A percentile compares a stretch with the other conserved stretches of the same genome.
phyloP scores from a whole-genome alignment of 2,113 vertebrate genomes.

The Myotis yumanensis region DNA sequence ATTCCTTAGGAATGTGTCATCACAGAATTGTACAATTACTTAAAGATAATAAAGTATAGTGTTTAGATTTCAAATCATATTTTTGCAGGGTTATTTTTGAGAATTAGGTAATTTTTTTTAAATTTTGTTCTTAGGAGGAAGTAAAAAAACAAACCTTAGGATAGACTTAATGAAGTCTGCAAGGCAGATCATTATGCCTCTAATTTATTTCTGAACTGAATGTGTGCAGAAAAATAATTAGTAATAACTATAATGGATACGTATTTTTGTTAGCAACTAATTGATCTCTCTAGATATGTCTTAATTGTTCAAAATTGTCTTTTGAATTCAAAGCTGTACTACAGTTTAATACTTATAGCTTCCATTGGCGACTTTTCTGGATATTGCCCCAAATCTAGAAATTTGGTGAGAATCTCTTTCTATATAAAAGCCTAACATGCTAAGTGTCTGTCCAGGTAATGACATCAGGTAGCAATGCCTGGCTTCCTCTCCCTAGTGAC shows the following conservation, averaged over 20 bases:
- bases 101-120: not conserved
- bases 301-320: not conserved
- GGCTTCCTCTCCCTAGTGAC: too few species aligned
- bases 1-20: not conserved
- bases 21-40: not conserved
- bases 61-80: not conserved
- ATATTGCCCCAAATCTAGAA: not conserved
- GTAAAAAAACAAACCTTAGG: not conserved
- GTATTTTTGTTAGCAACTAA: not conserved
- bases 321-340: slow-evolving; percentile 7
- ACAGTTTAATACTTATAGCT: not conserved
- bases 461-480: too few species aligned
- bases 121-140: not conserved
- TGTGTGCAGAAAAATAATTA: not conserved
- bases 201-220: not conserved
- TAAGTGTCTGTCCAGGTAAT: too few species aligned
- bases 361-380: not conserved
- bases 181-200: not conserved
- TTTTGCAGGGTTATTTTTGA: not conserved
- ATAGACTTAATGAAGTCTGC: not conserved
- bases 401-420: not conserved
- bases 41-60: not conserved
- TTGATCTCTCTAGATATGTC: slow-evolving; percentile 20
- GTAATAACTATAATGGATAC: not conserved
- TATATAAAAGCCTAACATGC: too few species aligned